Base-by-base conservation (phyloP, 2,888 invertebrate species). In the Imbricaverruca yamaguchii region DNA sequence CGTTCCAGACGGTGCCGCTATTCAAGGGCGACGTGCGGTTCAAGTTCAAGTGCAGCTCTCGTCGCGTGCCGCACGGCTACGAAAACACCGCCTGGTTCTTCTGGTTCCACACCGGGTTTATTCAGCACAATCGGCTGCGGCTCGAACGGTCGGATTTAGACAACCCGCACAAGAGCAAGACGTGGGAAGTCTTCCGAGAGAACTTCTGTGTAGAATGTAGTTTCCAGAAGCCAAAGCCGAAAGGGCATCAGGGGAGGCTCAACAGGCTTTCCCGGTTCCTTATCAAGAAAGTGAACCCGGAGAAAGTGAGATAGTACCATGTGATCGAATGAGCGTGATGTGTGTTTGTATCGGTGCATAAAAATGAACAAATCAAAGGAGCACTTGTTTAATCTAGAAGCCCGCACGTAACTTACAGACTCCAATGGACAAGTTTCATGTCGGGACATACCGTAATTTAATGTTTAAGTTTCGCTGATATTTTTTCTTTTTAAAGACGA, bases 11-110 rank as follows among this genome's bases (percentile, higher is more conserved):
- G 39, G 74, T 74, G 53, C 74, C 74, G 9, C 2, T 21, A 2
- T 74, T 74, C 21, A 53, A n/a, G 11, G 74, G 74, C 1, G 74
- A 74, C 18, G 18, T 74, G 9, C 13, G 74, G 55, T 74, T 74
- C 55, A 74, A 74, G 21, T 74, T 74, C 55, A 74, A 74, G 74
- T 74, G 74, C 55, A 74, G 74, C 21, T 74, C 74, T 21, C 74
- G 84, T 81, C 84, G 85, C 80, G 86, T 89, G 77, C 89, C 89
- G 11, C 86, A 85, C 83, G 87, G 87, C 10, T 89, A 88, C 85
- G 89, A 89, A 84, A 86, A 89, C 81, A 88, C 88, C 85, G 87
- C 88, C n/a, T 89, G 89, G 84, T 89, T 87, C 85, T 88, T 89
- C 84, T 89, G 89, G 89, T 89, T 89, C 85, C 87, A 89, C 83